Percentiles rank a stretch among this genome's conserved stretches.
phyloP scores from a whole-genome alignment of 2,888 invertebrate species.

The Rhogogaster chlorosoma region DNA sequence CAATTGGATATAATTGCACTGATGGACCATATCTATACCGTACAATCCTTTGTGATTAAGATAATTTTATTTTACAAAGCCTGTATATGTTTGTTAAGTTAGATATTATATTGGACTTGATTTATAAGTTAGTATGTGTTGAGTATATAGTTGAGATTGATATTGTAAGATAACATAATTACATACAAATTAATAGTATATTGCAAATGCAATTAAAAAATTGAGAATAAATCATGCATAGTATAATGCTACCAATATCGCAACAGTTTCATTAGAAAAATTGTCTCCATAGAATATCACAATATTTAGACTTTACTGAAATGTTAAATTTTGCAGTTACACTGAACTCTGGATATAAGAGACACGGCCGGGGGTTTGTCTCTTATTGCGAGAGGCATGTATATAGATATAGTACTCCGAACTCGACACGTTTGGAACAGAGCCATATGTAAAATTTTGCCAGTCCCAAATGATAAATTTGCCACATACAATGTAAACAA shows the following conservation, averaged over 20 bases:
- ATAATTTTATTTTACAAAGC: constrained; percentile 64
- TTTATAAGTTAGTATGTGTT: constrained; percentile 52
- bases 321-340: not conserved
- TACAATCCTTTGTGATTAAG: constrained; percentile 49
- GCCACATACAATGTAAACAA: no score
- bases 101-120: constrained; percentile 51
- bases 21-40: constrained; percentile 25
- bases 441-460: no score
- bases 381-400: no score
- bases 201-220: constrained; percentile 43
- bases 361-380: no score
- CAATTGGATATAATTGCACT: not conserved
- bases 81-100: constrained; percentile 74
- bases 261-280: not conserved
- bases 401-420: no score
- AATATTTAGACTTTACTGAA: not conserved
- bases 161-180: constrained; percentile 43
- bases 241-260: constrained; percentile 20
- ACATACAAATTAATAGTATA: constrained; percentile 41
- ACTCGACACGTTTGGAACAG: no score
- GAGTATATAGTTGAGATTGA: constrained; percentile 34
- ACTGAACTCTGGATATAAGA: no score
- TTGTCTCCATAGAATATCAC: not conserved
- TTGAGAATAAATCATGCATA: constrained; percentile 34
- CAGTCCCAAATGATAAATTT: no score